phyloP scores from a whole-genome alignment of 2,888 invertebrate genomes.

The Linnaemya vulpina region DNA sequence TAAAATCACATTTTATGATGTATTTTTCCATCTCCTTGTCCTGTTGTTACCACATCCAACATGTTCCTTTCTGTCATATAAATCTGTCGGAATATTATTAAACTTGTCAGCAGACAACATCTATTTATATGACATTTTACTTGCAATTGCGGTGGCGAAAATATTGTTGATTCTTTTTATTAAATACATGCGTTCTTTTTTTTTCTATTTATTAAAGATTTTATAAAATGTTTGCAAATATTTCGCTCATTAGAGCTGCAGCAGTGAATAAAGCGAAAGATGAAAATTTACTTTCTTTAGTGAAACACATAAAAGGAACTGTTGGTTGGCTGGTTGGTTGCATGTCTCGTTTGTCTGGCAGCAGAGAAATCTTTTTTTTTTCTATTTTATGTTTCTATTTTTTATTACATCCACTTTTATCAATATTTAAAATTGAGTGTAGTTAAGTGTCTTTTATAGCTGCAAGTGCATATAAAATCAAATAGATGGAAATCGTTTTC shows the following conservation, averaged over 20 bases:
- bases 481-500: constrained; percentile 18
- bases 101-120: constrained; percentile 56
- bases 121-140: constrained; percentile 12
- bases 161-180: not conserved
- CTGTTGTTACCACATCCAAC: not conserved
- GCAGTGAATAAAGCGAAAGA: not conserved
- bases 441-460: constrained; percentile 5
- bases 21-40: too few species aligned
- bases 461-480: not conserved
- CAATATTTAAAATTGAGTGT: constrained; percentile 46
- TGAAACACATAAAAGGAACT: constrained; percentile 5
- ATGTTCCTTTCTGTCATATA: constrained; percentile 18
- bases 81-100: constrained; percentile 36
- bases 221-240: constrained; percentile 17
- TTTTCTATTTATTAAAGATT: constrained; percentile 7
- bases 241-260: constrained; percentile 37
- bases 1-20: constrained; percentile 11
- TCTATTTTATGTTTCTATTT: not conserved
- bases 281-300: not conserved
- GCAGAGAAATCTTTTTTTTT: not conserved
- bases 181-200: constrained; percentile 10
- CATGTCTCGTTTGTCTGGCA: constrained; percentile 4
- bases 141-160: not conserved
- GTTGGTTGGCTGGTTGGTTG: constrained; percentile 12
- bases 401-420: constrained; percentile 16